phyloP scores from a whole-genome alignment of 1,140 invertebrate genomes.

The Aricia agestis region DNA sequence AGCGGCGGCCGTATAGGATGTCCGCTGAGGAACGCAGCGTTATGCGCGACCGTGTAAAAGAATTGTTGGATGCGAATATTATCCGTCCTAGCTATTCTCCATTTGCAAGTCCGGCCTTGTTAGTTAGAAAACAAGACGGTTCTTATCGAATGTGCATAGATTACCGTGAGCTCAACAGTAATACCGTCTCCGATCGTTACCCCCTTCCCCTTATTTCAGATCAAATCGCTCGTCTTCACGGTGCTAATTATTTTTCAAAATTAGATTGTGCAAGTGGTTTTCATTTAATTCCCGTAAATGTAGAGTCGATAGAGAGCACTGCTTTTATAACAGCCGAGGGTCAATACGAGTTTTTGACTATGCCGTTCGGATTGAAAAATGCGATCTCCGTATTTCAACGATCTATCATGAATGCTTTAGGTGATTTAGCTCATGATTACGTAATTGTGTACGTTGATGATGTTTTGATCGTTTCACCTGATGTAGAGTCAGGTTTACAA shows the following conservation, averaged over 20 bases:
- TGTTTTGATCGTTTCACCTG: conserved; percentile 23
- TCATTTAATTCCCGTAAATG: conserved; percentile 63
- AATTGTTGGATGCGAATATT: conserved; percentile 28
- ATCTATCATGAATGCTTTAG: conserved; percentile 36
- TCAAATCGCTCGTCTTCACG: conserved; percentile 35
- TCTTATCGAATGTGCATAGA: conserved; percentile 37
- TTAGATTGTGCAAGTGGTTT: conserved; percentile 45
- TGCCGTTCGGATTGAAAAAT: conserved; percentile 51
- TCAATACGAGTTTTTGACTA: conserved; percentile 42
- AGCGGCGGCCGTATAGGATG: conserved; percentile 22
- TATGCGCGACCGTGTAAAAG: conserved; percentile 28
- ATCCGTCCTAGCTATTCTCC: conserved; percentile 26
- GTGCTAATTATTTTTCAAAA: conserved; percentile 33
- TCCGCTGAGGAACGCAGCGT: conserved; percentile 20
- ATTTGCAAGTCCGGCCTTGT: conserved; percentile 31
- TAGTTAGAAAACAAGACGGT: conserved; percentile 39
- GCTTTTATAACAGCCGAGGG: conserved; percentile 60
- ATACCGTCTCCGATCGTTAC: conserved; percentile 62
- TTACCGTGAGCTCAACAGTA: conserved; percentile 57
- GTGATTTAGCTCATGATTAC: conserved; percentile 24
- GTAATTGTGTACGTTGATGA: conserved; percentile 34
- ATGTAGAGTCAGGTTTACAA: conserved; percentile 24
- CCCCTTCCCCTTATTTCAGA: conserved; percentile 73
- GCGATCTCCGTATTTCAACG: conserved; percentile 43
- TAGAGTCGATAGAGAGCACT: conserved; percentile 57